These are phyloP conservation scores for Brachyptera putata DNA, from an alignment of 2,888 invertebrate genomes.

Conservation along the genomic window DNA sequence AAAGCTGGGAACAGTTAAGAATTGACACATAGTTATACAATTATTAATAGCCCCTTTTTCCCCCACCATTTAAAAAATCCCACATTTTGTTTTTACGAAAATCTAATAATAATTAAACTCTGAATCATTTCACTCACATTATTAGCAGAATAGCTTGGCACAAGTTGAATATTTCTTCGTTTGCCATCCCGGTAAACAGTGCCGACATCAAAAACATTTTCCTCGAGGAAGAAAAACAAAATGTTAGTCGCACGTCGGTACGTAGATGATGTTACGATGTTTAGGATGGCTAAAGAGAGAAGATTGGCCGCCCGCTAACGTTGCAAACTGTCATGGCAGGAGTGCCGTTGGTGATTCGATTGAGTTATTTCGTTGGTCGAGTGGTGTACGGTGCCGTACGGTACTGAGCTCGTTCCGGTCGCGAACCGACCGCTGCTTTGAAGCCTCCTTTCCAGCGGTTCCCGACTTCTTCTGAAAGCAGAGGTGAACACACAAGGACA, in stretches of 20 bases:
- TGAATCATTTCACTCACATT: conserved; percentile 2
- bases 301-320: background rate
- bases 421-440: conserved; percentile 50
- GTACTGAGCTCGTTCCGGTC: conserved; percentile 49
- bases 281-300: too few relatives aligned
- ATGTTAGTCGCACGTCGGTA: too few relatives aligned
- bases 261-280: too few relatives aligned
- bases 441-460: conserved; percentile 56
- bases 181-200: background rate
- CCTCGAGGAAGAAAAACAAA: conserved; percentile 16
- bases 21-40: conserved; percentile 1
- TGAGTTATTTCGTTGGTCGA: conserved; percentile 55
- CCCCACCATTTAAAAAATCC: background rate
- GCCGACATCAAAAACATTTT: background rate
- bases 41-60: background rate
- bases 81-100: background rate
- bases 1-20: conserved; percentile 11
- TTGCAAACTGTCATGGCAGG: background rate
- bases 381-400: conserved; percentile 55
- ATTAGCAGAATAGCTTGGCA: too few relatives aligned
- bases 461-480: conserved; percentile 51
- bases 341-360: conserved; percentile 40
- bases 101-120: background rate
- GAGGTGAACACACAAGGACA: conserved; percentile 20
- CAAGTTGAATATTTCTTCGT: background rate